Conservation (phyloP, 2,113 vertebrate species). For the Mellivora capensis region DNA sequence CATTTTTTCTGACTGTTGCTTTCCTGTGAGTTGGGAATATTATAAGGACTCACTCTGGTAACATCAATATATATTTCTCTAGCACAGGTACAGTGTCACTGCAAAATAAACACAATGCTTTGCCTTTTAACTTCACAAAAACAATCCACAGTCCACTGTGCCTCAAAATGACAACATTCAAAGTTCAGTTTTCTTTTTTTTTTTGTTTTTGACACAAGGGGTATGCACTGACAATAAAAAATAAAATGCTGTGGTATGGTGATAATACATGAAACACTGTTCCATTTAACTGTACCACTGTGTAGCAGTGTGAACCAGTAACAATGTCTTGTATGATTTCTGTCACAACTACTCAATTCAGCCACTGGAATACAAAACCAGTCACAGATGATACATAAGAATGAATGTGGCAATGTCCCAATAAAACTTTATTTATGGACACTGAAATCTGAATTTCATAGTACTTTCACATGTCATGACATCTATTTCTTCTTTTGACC, state of each 20-base stretch:
- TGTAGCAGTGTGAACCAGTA: neutral
- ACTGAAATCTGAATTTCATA: neutral
- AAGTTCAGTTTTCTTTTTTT: neutral
- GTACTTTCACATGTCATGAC: neutral
- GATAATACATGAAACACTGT: neutral
- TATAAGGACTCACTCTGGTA: neutral
- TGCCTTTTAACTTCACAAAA: constrained; percentile 11
- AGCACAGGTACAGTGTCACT: neutral
- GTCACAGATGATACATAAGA: neutral
- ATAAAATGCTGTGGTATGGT: neutral
- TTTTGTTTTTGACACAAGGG: neutral
- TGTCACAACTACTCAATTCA: neutral
- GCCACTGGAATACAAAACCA: neutral
- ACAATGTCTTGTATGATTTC: neutral
- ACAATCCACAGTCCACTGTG: neutral
- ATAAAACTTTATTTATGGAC: neutral
- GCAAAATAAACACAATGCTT: neutral
- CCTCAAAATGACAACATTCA: neutral
- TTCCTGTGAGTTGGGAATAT: neutral
- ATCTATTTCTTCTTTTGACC: neutral
- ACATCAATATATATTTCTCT: neutral
- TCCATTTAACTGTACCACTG: neutral
- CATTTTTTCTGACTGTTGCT: neutral
- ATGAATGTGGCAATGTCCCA: neutral
- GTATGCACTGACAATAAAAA: neutral